Evolutionary conservation across 2,888 invertebrate species (phyloP).

Genomic region (Volucella zonaria): DNA sequence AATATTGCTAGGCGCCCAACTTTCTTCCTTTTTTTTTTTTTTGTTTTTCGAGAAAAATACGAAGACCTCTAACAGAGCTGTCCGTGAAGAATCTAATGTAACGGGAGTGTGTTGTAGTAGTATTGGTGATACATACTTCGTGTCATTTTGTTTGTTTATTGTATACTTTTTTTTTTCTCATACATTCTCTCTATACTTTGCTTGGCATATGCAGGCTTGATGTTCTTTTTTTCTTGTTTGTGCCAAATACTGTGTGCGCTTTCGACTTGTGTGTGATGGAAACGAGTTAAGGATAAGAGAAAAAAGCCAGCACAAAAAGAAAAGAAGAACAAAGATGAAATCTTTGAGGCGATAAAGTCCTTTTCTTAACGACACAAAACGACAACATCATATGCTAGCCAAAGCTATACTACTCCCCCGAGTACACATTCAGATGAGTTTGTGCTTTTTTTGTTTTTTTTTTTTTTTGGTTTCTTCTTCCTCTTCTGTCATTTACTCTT

Average conservation of each 20-base stretch:
- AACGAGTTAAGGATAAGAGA: constrained; percentile 29
- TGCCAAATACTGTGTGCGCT: constrained; percentile 1
- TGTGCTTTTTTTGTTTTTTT: neutral
- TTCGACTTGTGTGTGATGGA: constrained; percentile 6
- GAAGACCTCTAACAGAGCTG: constrained; percentile 1
- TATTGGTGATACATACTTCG: neutral
- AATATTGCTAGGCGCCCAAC: constrained; percentile 18
- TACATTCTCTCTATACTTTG: neutral
- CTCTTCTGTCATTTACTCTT: neutral
- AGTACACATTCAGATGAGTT: constrained; percentile 45
- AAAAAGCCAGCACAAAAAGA: neutral
- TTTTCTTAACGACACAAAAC: constrained; percentile 59
- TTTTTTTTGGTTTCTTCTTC: neutral
- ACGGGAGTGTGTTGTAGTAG: neutral
- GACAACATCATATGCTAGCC: constrained; percentile 58
- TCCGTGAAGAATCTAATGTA: neutral
- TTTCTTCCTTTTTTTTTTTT: neutral
- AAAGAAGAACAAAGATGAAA: constrained; percentile 46
- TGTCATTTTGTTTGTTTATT: constrained; percentile 47
- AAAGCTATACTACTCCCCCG: constrained; percentile 25
- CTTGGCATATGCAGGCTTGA: neutral
- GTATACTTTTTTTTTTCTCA: constrained; percentile 3
- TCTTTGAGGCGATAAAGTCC: constrained; percentile 60
- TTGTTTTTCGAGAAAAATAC: constrained; percentile 19
- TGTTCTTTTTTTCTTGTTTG: constrained; percentile 2